phyloP scores from a whole-genome alignment of 2,113 vertebrate species.

The Phylloscopus trochiloides region DNA sequence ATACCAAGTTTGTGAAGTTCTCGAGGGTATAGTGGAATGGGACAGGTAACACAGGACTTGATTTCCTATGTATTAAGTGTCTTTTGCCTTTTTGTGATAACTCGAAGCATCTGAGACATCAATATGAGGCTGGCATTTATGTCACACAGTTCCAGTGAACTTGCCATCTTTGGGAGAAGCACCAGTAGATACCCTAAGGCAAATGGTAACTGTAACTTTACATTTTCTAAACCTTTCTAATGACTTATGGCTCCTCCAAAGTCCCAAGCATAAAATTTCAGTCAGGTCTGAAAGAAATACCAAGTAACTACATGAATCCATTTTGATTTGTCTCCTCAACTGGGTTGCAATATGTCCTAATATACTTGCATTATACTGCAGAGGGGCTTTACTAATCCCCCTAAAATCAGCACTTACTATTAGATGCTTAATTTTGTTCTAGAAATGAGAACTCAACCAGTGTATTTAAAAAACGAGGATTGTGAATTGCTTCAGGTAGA shows the following conservation, averaged over 20 bases:
- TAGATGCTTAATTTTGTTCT: neutral
- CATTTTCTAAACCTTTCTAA: neutral
- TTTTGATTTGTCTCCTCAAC: neutral
- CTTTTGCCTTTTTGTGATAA: neutral
- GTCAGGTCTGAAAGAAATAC: neutral
- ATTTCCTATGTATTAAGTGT: neutral
- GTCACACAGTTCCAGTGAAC: neutral
- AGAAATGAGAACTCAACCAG: neutral
- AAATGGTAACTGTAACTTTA: neutral
- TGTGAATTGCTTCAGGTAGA: neutral
- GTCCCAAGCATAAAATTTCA: neutral
- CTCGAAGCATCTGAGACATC: neutral
- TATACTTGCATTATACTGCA: neutral
- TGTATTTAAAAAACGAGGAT: neutral
- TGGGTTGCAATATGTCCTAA: neutral
- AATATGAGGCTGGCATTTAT: neutral
- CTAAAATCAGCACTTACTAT: neutral
- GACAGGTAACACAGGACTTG: neutral
- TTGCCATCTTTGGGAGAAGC: neutral
- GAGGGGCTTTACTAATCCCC: neutral
- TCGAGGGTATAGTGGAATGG: accelerated
- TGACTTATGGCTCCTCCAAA: neutral
- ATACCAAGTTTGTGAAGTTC: neutral
- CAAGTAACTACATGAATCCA: neutral
- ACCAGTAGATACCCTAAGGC: neutral